A percentile compares a stretch with the other conserved stretches of the same genome.
Conservation (phyloP, 2,888 invertebrate genomes). For the Osmoderma eremita region DNA sequence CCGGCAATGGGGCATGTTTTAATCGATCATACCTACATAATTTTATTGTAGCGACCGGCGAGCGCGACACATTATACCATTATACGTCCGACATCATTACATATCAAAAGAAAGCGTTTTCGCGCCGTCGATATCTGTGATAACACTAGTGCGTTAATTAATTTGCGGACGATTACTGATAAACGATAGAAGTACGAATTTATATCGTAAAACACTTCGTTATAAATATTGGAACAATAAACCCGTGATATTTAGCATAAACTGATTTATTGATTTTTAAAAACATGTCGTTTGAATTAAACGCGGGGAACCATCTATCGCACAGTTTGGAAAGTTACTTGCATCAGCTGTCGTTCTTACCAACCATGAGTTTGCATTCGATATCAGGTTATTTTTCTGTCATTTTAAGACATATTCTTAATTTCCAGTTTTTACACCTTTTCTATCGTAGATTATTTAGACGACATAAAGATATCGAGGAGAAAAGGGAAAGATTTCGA, state of each 20-base stretch:
- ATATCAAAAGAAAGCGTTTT: constrained; percentile 22
- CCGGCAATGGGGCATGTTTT: constrained; percentile 11
- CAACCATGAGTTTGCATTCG: constrained; percentile 57
- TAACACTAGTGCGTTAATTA: constrained; percentile 29
- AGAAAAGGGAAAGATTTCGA: constrained; percentile 69
- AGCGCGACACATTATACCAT: background rate
- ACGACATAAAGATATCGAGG: constrained; percentile 70
- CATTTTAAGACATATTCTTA: background rate
- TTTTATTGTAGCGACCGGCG: constrained; percentile 1
- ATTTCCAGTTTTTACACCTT: constrained; percentile 7
- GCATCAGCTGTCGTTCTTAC: constrained; percentile 52
- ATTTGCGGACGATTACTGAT: background rate
- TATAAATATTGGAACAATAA: no score
- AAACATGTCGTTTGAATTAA: constrained; percentile 45
- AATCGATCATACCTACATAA: constrained; percentile 32
- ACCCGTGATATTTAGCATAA: no score
- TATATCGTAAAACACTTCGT: background rate
- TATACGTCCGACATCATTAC: background rate
- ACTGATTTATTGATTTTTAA: constrained; percentile 33
- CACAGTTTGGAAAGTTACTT: constrained; percentile 46
- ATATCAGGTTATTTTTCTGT: constrained; percentile 54
- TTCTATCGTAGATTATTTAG: constrained; percentile 62
- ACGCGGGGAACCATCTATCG: constrained; percentile 48
- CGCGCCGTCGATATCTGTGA: constrained; percentile 22
- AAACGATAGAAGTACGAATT: constrained; percentile 18